Evolutionary conservation across 2,888 invertebrate species (phyloP).

Genomic region (Thymelicus acteon): DNA sequence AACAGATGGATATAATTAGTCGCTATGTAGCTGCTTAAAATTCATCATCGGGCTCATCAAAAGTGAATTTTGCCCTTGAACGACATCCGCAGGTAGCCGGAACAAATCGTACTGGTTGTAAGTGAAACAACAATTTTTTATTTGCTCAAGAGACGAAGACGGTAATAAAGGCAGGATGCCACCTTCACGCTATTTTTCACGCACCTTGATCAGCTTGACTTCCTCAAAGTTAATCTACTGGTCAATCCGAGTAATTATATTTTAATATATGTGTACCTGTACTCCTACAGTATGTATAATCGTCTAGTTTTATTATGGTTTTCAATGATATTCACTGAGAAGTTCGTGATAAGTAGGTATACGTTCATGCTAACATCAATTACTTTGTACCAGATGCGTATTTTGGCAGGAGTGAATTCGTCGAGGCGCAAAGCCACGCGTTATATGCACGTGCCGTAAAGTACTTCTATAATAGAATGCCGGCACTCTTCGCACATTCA

Average conservation of each 20-base stretch:
- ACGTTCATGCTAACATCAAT: not conserved
- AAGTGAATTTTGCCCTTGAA: slow-evolving; percentile 78
- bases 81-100: slow-evolving; percentile 79
- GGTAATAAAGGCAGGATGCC: slow-evolving; percentile 77
- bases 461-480: slow-evolving; percentile 62
- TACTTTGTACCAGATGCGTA: not conserved
- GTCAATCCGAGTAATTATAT: slow-evolving; percentile 49
- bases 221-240: slow-evolving; percentile 59
- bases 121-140: slow-evolving; percentile 66
- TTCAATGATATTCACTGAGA: slow-evolving; percentile 15
- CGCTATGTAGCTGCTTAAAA: slow-evolving; percentile 42
- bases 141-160: slow-evolving; percentile 63
- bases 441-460: slow-evolving; percentile 65
- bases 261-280: slow-evolving; percentile 27
- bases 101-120: slow-evolving; percentile 70
- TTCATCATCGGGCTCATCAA: slow-evolving; percentile 59
- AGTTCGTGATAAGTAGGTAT: not conserved
- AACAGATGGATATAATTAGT: slow-evolving; percentile 24
- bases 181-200: slow-evolving; percentile 76
- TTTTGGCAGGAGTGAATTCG: slow-evolving; percentile 26
- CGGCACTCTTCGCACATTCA: slow-evolving; percentile 71
- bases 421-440: slow-evolving; percentile 1
- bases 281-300: not conserved
- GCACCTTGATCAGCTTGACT: slow-evolving; percentile 67
- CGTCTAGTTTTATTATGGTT: slow-evolving; percentile 26